These are phyloP conservation scores for Panthera uncia DNA, from an alignment of 2,113 vertebrate species.

Conservation along the genomic window DNA sequence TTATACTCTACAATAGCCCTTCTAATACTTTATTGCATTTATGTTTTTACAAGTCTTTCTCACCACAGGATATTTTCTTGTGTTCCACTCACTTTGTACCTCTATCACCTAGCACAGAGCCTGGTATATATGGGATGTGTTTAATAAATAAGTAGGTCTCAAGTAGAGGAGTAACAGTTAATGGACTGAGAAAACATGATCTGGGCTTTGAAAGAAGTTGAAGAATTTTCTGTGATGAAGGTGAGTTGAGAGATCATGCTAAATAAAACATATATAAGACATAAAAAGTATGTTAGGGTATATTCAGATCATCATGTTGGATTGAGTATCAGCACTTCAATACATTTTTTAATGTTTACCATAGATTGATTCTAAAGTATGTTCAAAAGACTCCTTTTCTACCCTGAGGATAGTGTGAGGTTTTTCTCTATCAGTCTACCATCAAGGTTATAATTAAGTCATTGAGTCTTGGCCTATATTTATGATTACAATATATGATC, in stretches of 20 bases:
- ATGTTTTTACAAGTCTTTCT: neutral
- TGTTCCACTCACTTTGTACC: neutral
- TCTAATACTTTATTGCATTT: neutral
- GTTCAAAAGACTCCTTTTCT: conserved; percentile 71
- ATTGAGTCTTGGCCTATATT: conserved; percentile 80
- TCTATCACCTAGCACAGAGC: neutral
- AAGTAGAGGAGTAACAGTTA: neutral
- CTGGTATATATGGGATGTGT: neutral
- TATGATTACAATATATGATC: conserved; percentile 82
- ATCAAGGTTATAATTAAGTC: conserved; percentile 84
- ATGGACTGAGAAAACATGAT: neutral
- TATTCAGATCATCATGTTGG: conserved; percentile 19
- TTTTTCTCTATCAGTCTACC: conserved; percentile 80
- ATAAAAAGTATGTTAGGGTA: neutral
- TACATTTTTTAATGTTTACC: conserved; percentile 52
- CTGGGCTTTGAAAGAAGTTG: neutral
- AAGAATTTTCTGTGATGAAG: neutral
- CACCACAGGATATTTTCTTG: neutral
- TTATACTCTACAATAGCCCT: neutral
- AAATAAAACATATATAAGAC: neutral
- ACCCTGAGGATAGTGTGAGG: conserved; percentile 44
- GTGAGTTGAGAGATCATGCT: neutral
- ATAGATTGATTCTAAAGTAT: conserved; percentile 48
- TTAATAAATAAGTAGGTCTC: neutral
- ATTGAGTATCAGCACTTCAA: conserved; percentile 49